Evolutionary conservation across 2,888 invertebrate genomes (phyloP).

Genomic region (Peribatodes rhomboidaria): DNA sequence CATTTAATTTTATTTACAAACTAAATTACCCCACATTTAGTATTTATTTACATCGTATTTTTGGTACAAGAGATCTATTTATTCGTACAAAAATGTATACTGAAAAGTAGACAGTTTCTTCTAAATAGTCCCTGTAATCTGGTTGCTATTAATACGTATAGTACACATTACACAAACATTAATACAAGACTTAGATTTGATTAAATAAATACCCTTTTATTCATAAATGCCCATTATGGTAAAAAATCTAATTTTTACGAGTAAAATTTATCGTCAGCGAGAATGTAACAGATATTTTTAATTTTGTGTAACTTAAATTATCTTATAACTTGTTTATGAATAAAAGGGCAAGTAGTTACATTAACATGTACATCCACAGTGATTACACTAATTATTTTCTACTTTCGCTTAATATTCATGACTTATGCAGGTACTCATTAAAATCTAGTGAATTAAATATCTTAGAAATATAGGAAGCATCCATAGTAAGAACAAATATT

Average conservation of each 20-base stretch:
- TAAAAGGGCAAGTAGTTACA: conserved; percentile 7
- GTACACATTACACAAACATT: conserved; percentile 38
- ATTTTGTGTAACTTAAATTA: too few relatives aligned
- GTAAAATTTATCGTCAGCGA: too few relatives aligned
- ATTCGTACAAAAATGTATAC: conserved; percentile 67
- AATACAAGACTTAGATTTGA: conserved; percentile 31
- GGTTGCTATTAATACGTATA: conserved; percentile 56
- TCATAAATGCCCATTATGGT: too few relatives aligned
- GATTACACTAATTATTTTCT: not conserved
- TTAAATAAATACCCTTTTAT: not conserved
- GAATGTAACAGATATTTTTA: too few relatives aligned
- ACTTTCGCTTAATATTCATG: not conserved
- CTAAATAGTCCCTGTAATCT: conserved; percentile 79
- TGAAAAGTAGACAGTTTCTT: conserved; percentile 62
- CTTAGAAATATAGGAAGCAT: not conserved
- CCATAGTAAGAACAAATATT: not conserved
- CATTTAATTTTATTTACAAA: conserved; percentile 5
- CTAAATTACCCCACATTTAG: conserved; percentile 22
- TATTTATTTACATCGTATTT: conserved; percentile 42
- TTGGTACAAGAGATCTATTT: conserved; percentile 65
- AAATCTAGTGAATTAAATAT: not conserved
- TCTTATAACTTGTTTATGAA: not conserved
- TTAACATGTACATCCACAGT: conserved; percentile 4
- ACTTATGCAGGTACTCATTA: not conserved
- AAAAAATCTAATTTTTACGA: too few relatives aligned